Conservation (phyloP, 1,140 invertebrate genomes). For the Macrobrachium rosenbergii region DNA sequence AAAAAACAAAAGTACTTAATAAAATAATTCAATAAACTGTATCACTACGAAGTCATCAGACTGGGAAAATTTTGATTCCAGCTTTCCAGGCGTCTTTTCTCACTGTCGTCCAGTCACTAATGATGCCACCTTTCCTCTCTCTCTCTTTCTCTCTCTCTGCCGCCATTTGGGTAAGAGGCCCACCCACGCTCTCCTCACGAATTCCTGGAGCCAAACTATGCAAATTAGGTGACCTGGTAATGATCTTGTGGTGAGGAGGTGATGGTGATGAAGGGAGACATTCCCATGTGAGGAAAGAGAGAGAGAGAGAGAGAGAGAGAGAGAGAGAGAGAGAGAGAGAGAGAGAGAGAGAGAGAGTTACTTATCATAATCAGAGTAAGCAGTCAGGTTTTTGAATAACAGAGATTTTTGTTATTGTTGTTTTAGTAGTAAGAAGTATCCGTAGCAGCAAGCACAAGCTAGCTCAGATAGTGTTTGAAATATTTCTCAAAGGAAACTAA, state of each 20-base stretch:
- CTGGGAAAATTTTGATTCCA: neutral
- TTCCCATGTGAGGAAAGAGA: neutral
- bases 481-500: no score
- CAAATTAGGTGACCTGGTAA: no score
- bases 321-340: neutral
- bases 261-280: no score
- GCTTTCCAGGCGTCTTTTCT: conserved; percentile 8
- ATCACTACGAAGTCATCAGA: neutral
- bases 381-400: no score
- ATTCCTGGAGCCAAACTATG: no score
- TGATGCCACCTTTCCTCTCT: neutral
- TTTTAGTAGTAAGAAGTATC: no score
- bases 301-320: neutral
- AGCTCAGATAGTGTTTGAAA: no score
- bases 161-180: no score
- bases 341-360: neutral
- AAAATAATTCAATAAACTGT: neutral
- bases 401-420: no score
- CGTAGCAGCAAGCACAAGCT: no score
- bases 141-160: neutral
- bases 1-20: neutral
- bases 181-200: no score
- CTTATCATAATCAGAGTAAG: neutral
- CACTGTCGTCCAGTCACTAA: conserved; percentile 9
- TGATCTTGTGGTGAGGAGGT: no score